Evolutionary conservation across 35 echinoderm and acorn worm species (phyloP).

Genomic region (Apostichopus californicus): DNA sequence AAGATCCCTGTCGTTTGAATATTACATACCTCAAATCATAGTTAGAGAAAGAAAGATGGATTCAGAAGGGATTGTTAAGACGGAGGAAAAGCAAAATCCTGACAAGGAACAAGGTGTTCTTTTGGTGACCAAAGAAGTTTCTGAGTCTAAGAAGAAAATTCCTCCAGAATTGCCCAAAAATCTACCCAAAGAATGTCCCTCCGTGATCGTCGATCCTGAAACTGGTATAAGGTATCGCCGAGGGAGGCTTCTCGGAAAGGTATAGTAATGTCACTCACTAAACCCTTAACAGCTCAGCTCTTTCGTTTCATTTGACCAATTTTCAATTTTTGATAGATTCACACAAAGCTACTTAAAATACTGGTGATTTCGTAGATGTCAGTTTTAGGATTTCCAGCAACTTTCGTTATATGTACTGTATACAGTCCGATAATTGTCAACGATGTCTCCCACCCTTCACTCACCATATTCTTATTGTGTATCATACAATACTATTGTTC

Average conservation of each 20-base stretch:
- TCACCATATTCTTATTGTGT: too few relatives aligned
- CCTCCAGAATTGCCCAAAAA: slow-evolving; percentile 36
- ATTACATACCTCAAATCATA: neutral
- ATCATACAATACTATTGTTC: too few relatives aligned
- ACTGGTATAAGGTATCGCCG: slow-evolving; percentile 67
- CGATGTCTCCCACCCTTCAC: too few relatives aligned
- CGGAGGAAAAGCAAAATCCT: neutral
- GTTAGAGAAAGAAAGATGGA: neutral
- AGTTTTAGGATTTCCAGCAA: too few relatives aligned
- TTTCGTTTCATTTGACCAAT: too few relatives aligned
- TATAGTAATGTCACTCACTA: neutral
- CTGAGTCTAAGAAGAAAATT: slow-evolving; percentile 19
- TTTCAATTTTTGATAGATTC: too few relatives aligned
- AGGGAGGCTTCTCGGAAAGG: slow-evolving; percentile 83
- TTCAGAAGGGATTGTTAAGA: neutral
- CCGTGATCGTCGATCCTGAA: slow-evolving; percentile 74
- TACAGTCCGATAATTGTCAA: too few relatives aligned
- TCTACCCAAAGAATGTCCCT: slow-evolving; percentile 50
- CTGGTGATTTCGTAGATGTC: too few relatives aligned
- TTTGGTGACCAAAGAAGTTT: neutral
- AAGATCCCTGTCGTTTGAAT: neutral
- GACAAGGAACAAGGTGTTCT: neutral
- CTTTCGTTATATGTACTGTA: too few relatives aligned
- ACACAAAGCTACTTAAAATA: too few relatives aligned
- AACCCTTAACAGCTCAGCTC: too few relatives aligned